Percentiles rank a stretch among this genome's conserved stretches.
These are phyloP conservation scores for Myotis lucifugus DNA, from an alignment of 2,113 vertebrate genomes.

Conservation along the genomic window DNA sequence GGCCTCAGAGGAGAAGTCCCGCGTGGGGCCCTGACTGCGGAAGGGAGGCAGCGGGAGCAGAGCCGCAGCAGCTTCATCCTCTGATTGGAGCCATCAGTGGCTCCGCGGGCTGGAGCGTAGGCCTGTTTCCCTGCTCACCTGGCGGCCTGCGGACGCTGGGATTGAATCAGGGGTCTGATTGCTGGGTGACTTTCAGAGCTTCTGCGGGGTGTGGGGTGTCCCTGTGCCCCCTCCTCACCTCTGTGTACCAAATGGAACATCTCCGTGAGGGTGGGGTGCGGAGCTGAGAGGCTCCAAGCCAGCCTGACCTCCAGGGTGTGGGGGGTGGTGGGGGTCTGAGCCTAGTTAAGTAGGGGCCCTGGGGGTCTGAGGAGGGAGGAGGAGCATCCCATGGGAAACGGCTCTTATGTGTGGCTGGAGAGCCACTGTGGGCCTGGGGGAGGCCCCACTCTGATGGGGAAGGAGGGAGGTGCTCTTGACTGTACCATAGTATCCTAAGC, in stretches of 20 bases:
- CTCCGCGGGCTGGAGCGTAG: fast-evolving
- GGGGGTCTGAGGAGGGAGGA: background rate
- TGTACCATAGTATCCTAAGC: fast-evolving
- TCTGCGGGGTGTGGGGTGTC: background rate
- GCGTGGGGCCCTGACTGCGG: fast-evolving
- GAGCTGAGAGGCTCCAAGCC: background rate
- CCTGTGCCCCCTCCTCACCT: background rate
- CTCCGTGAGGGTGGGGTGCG: background rate
- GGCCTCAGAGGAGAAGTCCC: background rate
- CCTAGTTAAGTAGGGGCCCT: background rate
- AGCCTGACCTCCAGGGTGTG: background rate
- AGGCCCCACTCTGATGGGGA: background rate
- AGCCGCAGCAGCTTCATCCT: background rate
- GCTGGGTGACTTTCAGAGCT: background rate
- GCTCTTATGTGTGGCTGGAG: background rate
- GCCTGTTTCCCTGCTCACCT: background rate
- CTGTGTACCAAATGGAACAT: background rate
- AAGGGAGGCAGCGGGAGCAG: background rate
- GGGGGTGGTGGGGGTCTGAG: background rate
- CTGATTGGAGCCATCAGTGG: background rate
- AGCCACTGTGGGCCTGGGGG: background rate
- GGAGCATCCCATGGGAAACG: background rate
- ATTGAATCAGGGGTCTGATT: background rate
- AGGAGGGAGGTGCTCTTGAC: background rate
- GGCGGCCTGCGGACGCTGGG: background rate